These are phyloP conservation scores for Dendrocincla tyrannina DNA, from an alignment of 2,797 vertebrate genomes.

Conservation along the genomic window DNA sequence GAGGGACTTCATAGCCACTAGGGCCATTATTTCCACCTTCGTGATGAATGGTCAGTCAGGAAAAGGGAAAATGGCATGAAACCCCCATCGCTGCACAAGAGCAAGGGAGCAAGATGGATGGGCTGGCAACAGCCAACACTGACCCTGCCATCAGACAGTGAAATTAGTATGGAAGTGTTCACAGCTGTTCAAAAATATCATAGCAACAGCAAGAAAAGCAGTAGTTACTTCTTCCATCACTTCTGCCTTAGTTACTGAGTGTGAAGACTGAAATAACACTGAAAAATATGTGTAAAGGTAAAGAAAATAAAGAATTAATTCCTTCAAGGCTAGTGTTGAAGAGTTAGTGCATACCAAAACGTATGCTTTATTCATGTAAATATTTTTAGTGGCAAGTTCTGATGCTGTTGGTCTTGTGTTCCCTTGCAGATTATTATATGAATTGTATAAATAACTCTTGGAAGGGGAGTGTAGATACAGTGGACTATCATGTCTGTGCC, in stretches of 20 bases:
- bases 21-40: slow-evolving; percentile 16
- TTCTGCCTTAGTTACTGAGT: background rate
- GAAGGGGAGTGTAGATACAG: background rate
- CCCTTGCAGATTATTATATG: background rate
- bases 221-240: background rate
- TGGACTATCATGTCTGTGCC: background rate
- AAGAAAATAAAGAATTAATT: background rate
- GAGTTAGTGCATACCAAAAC: background rate
- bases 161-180: background rate
- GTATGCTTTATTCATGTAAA: background rate
- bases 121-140: background rate
- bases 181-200: background rate
- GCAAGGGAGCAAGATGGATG: slow-evolving; percentile 18
- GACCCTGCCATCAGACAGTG: background rate
- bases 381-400: background rate
- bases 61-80: slow-evolving; percentile 2
- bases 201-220: background rate
- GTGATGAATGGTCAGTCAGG: background rate
- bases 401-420: background rate
- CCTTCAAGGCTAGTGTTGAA: background rate
- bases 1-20: background rate
- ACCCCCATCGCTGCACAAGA: background rate
- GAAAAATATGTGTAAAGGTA: background rate
- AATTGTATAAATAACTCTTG: background rate
- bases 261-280: background rate